Conservation (phyloP, 2,888 invertebrate genomes). For the Phasia obesa region DNA sequence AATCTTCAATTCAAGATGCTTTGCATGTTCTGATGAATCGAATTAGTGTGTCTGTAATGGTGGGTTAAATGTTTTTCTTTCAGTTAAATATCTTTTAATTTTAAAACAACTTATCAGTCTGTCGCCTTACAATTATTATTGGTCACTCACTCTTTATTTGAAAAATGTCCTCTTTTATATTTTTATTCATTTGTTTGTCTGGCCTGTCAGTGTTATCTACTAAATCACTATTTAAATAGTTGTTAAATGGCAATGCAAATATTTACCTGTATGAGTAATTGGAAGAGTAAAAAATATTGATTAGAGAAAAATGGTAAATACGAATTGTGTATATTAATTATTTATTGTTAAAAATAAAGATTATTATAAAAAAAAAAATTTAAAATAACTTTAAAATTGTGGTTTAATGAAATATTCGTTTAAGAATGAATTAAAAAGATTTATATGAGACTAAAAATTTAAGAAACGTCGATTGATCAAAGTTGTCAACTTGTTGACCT, state of each 20-base stretch:
- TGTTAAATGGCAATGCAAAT: conserved; percentile 49
- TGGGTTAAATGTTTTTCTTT: too few species aligned
- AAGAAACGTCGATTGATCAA: too few species aligned
- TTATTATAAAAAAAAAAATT: too few species aligned
- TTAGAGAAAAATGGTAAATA: conserved; percentile 17
- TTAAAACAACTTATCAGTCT: background rate
- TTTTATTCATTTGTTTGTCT: conserved; percentile 40
- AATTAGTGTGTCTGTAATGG: too few species aligned
- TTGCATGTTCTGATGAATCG: too few species aligned
- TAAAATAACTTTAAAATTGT: too few species aligned
- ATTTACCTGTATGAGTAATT: conserved; percentile 12
- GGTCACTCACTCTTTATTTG: background rate
- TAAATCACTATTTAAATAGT: conserved; percentile 66
- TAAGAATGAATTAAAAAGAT: too few species aligned
- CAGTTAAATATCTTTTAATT: too few species aligned
- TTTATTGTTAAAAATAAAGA: background rate
- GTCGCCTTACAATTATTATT: background rate
- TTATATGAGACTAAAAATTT: too few species aligned
- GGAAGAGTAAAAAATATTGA: conserved; percentile 16
- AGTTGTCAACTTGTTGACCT: too few species aligned
- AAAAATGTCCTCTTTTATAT: background rate
- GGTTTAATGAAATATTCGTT: too few species aligned
- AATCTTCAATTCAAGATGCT: too few species aligned
- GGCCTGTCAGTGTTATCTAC: conserved; percentile 53
- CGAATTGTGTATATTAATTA: background rate